These are phyloP conservation scores for Panulirus ornatus DNA, from an alignment of 1,140 invertebrate species.

Conservation along the genomic window DNA sequence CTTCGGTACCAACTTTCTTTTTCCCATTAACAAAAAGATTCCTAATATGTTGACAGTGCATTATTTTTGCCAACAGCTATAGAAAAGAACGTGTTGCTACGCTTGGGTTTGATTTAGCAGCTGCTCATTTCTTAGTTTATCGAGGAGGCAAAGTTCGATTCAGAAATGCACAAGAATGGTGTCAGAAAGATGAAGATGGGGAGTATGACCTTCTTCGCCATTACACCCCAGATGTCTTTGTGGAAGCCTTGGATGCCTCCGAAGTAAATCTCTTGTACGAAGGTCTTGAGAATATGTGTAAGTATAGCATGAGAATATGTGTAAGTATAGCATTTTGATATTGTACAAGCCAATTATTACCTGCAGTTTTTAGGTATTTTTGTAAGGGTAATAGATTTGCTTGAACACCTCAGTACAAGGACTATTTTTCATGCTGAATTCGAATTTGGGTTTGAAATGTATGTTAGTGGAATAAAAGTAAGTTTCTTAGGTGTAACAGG, in stretches of 20 bases:
- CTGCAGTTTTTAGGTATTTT: no score
- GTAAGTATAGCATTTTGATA: no score
- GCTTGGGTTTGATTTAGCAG: slow-evolving; percentile 85
- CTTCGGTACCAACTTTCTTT: no score
- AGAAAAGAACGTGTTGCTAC: slow-evolving; percentile 78
- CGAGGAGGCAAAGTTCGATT: slow-evolving; percentile 86
- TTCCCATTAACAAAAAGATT: no score
- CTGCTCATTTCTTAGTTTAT: slow-evolving; percentile 85
- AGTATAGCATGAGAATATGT: slow-evolving; percentile 76
- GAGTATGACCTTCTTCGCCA: slow-evolving; percentile 81
- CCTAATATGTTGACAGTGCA: no score
- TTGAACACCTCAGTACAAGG: no score
- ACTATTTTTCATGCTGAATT: no score
- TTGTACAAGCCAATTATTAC: no score
- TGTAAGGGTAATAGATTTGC: no score
- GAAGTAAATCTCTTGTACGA: slow-evolving; percentile 84
- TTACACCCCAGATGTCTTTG: slow-evolving; percentile 80
- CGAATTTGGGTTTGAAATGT: no score
- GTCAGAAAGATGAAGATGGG: slow-evolving; percentile 77
- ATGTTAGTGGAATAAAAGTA: no score
- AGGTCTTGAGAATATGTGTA: slow-evolving; percentile 84
- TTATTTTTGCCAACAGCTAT: slow-evolving; percentile 79
- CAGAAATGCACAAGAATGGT: slow-evolving; percentile 79
- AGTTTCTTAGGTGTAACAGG: no score
- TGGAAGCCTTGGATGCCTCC: slow-evolving; percentile 86